These are phyloP conservation scores for Ctenicera cuprea DNA, from an alignment of 2,888 invertebrate species.

Conservation along the genomic window DNA sequence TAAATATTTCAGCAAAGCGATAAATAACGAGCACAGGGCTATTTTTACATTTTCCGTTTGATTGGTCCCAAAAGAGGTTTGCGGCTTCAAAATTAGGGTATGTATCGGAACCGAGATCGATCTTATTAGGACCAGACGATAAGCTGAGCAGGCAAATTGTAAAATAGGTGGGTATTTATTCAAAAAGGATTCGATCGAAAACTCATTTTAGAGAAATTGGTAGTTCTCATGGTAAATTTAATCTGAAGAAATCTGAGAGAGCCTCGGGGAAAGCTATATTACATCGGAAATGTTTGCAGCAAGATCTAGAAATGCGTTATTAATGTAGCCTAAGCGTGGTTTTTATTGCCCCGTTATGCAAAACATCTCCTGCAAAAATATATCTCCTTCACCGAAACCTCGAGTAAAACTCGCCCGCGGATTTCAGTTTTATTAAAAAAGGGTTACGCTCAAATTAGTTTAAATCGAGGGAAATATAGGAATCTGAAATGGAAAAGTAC, in stretches of 20 bases:
- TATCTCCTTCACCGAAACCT: slow-evolving; percentile 36
- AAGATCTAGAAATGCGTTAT: slow-evolving; percentile 55
- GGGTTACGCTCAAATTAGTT: slow-evolving; percentile 40
- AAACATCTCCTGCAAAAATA: slow-evolving; percentile 40
- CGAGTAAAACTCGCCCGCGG: slow-evolving; percentile 29
- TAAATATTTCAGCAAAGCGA: slow-evolving; percentile 35
- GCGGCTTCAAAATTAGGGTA: slow-evolving; percentile 31
- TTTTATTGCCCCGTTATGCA: slow-evolving; percentile 53
- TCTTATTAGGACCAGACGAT: slow-evolving; percentile 42
- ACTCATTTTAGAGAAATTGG: slow-evolving; percentile 56
- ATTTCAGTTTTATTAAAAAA: slow-evolving; percentile 43
- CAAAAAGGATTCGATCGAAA: slow-evolving; percentile 55
- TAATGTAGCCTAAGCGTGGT: slow-evolving; percentile 53
- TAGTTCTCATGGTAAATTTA: slow-evolving; percentile 57
- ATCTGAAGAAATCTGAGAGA: slow-evolving; percentile 53
- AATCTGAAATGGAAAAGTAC: slow-evolving; percentile 18
- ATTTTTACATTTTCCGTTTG: slow-evolving; percentile 31
- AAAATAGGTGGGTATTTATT: slow-evolving; percentile 52
- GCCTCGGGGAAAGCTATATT: slow-evolving; percentile 49
- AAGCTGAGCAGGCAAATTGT: slow-evolving; percentile 50
- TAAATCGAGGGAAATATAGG: slow-evolving; percentile 33
- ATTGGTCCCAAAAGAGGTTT: background rate
- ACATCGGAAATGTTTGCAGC: slow-evolving; percentile 52
- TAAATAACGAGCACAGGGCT: slow-evolving; percentile 34
- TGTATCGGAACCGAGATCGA: slow-evolving; percentile 25